A percentile compares a stretch with the other conserved stretches of the same genome.
Evolutionary conservation across 2,888 invertebrate species (phyloP).

Genomic region (Sinhomidia bicolor): DNA sequence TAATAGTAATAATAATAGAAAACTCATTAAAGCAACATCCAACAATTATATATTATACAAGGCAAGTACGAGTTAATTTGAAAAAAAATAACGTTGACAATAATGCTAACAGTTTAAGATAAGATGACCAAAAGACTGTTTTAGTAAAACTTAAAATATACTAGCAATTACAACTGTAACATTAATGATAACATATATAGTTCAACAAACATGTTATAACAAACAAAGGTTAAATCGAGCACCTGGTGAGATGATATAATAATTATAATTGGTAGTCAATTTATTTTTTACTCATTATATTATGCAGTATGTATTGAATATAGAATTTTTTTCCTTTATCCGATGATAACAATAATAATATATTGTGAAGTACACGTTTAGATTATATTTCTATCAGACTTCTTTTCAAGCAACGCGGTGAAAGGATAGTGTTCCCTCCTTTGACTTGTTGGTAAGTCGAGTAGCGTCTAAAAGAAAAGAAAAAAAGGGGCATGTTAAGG

Average conservation of each 20-base stretch:
- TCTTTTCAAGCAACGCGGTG: conserved; percentile 48
- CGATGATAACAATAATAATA: background rate
- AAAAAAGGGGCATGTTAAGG: background rate
- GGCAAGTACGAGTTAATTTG: background rate
- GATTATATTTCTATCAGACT: conserved; percentile 59
- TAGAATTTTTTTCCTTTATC: conserved; percentile 9
- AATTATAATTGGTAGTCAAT: conserved; percentile 14
- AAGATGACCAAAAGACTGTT: background rate
- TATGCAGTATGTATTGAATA: background rate
- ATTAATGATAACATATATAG: background rate
- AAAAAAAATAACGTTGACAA: background rate
- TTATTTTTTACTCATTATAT: background rate
- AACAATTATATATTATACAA: background rate
- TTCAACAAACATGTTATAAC: background rate
- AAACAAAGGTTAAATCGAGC: conserved; percentile 44
- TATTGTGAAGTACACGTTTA: conserved; percentile 32
- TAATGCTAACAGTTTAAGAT: background rate
- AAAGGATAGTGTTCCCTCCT: conserved; percentile 25
- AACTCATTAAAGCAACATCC: background rate
- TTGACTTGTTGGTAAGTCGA: background rate
- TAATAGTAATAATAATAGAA: no score
- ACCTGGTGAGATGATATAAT: conserved; percentile 52
- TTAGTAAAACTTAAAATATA: conserved; percentile 34
- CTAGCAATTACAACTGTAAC: background rate
- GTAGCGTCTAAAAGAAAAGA: conserved; percentile 19